Evolutionary conservation across 2,113 vertebrate genomes (phyloP), one percentile per base, ranked within the genome.

Genomic region (Pterophyllum scalare): DNA sequence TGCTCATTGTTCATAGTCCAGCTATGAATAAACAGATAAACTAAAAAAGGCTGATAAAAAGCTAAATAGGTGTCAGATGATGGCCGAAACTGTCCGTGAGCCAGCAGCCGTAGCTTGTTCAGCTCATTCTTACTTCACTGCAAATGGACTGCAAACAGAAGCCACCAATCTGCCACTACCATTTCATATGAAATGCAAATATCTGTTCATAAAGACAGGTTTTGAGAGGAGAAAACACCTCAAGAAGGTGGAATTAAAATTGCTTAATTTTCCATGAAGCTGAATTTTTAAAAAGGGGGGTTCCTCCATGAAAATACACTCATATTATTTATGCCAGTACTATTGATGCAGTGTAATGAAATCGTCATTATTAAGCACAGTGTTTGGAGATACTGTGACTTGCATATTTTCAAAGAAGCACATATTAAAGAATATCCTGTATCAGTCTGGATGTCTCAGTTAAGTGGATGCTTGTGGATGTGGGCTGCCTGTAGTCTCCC

Each of bases 401-500:
- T 81, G 87, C 62, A 62, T 52, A 20, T 77, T 22, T 59, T 77
- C 40, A 81, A 87, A 76, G 4, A 86, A 67, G 17, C 61, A 1
- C 7, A 2, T 9, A 15, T 84, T 88, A 91, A 77, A 87, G 79
- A 56, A 24, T 13, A 52, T 62, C 33, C 61, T 57, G 56, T 8
- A 15, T 88, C 56, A 38, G 52, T 61, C 43, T 79, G 17, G 76
- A 83, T 26, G 67, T 80, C 61, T 85, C 54, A 17, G 31, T 33
- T 78, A 78, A 87, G 70, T 83, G 74, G 72, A 33, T 86, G 65
- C 79, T 80, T 87, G 87, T 81, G 58, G 70, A 75, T 81, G 26
- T 80, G 64, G 75, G 81, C 82, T 64, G 54, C 62, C 57, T 52
- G 24, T 81, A 59, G 46, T 81, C 70, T 83, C 4, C 22, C 38